Percentiles rank a stretch among this genome's conserved stretches.
These are phyloP conservation scores for Eilema sororculum DNA, from an alignment of 2,888 invertebrate species.

Conservation along the genomic window DNA sequence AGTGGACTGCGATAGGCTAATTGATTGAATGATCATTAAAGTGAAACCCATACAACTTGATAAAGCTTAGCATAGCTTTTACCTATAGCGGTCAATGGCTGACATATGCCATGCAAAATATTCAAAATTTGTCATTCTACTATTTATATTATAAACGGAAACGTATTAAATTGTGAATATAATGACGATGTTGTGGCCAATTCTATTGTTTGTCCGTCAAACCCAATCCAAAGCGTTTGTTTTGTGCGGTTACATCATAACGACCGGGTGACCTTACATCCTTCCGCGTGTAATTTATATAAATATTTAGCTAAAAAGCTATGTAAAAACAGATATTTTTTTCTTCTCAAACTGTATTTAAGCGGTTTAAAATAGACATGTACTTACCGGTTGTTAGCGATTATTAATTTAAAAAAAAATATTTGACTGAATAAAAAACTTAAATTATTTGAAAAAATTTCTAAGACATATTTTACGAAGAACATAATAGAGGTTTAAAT, in stretches of 20 bases:
- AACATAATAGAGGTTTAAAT: too few relatives aligned
- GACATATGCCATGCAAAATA: background rate
- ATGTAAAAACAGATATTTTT: background rate
- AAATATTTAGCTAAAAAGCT: slow-evolving; percentile 10
- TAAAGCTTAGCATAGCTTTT: too few relatives aligned
- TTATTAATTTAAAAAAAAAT: background rate
- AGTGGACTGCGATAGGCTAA: too few relatives aligned
- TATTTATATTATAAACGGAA: background rate
- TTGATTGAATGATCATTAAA: too few relatives aligned
- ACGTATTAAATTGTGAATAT: background rate
- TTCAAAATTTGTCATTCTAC: background rate
- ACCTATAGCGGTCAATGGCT: too few relatives aligned
- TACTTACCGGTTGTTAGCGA: background rate
- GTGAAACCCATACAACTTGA: too few relatives aligned
- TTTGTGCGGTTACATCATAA: slow-evolving; percentile 38
- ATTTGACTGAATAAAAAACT: too few relatives aligned
- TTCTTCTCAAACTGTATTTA: background rate
- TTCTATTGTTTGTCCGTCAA: slow-evolving; percentile 40
- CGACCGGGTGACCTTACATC: slow-evolving; percentile 44
- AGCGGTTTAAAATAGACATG: background rate
- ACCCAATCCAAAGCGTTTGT: slow-evolving; percentile 19
- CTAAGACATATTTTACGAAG: too few relatives aligned
- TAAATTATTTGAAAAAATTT: too few relatives aligned
- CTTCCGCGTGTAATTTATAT: slow-evolving; percentile 41
- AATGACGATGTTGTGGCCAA: slow-evolving; percentile 25